phyloP scores from a whole-genome alignment of 2,888 invertebrate genomes.

The Lasioglossum oenotherae region DNA sequence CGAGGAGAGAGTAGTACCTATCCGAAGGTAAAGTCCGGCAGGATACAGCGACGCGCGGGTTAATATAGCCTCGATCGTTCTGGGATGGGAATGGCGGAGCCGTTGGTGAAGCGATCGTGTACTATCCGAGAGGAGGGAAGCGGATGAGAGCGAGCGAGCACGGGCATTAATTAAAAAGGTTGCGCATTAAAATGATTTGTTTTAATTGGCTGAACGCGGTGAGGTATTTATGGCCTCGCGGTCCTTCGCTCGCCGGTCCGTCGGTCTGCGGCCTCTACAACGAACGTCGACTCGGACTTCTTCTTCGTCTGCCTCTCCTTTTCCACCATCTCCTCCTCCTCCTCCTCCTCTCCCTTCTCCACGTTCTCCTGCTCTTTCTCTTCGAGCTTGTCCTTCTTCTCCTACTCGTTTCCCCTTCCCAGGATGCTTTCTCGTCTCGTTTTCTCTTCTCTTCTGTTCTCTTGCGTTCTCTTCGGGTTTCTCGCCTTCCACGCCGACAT shows the following conservation, averaged over 20 bases:
- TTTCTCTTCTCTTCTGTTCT: conserved; percentile 36
- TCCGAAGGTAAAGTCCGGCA: conserved; percentile 51
- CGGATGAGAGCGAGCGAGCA: conserved; percentile 80
- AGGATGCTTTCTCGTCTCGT: conserved; percentile 32
- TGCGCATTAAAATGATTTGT: conserved; percentile 85
- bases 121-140: conserved; percentile 71
- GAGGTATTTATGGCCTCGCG: conserved; percentile 84
- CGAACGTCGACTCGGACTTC: conserved; percentile 65
- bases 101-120: conserved; percentile 67
- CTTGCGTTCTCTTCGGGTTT: conserved; percentile 52
- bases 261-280: conserved; percentile 76
- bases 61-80: conserved; percentile 72
- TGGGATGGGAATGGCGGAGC: conserved; percentile 71
- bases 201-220: conserved; percentile 84
- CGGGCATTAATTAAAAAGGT: conserved; percentile 84
- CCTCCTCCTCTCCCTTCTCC: conserved; percentile 49
- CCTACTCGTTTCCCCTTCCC: conserved; percentile 41
- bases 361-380: neutral
- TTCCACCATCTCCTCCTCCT: conserved; percentile 34
- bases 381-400: conserved; percentile 29
- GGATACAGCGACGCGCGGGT: conserved; percentile 67
- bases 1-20: conserved; percentile 36
- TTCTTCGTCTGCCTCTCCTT: conserved; percentile 56
- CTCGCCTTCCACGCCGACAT: conserved; percentile 44
- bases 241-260: conserved; percentile 78